Conservation (phyloP, 2,113 vertebrate species). For the Halcyon malimbica region DNA sequence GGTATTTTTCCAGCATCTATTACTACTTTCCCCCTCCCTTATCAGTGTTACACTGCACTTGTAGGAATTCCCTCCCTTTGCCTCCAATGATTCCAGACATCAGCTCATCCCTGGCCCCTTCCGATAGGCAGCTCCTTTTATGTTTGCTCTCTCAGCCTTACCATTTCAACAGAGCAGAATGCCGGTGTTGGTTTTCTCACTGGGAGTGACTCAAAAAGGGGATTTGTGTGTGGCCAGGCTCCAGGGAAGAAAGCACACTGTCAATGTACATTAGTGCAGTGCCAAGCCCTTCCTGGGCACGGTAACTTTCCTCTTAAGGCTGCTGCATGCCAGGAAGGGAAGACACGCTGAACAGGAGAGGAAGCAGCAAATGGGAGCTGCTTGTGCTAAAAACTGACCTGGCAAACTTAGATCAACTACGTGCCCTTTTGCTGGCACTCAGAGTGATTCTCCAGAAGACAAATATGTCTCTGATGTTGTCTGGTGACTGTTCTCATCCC, state of each 20-base stretch:
- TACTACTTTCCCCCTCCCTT: neutral
- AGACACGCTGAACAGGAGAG: neutral
- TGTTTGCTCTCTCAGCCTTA: conserved; percentile 53
- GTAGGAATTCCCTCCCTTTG: neutral
- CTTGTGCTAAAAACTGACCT: neutral
- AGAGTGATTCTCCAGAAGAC: neutral
- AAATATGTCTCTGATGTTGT: neutral
- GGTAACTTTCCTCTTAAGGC: conserved; percentile 66
- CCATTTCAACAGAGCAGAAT: conserved; percentile 46
- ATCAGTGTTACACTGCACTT: neutral
- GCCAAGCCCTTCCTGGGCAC: conserved; percentile 48
- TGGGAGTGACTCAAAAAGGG: conserved; percentile 51
- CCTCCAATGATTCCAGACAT: conserved; percentile 1
- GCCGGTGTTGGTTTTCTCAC: conserved; percentile 65
- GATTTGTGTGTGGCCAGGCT: neutral
- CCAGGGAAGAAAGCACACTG: conserved; percentile 54
- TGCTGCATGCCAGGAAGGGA: neutral
- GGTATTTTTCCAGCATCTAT: conserved; percentile 32
- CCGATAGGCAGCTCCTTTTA: conserved; percentile 39
- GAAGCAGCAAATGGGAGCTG: neutral
- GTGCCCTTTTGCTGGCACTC: neutral
- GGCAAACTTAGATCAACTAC: neutral
- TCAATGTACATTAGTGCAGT: neutral
- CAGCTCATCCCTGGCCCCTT: neutral
- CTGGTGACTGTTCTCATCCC: neutral